These are phyloP conservation scores for Mesoclemmys tuberculata DNA, from an alignment of 2,113 vertebrate species.

Conservation along the genomic window DNA sequence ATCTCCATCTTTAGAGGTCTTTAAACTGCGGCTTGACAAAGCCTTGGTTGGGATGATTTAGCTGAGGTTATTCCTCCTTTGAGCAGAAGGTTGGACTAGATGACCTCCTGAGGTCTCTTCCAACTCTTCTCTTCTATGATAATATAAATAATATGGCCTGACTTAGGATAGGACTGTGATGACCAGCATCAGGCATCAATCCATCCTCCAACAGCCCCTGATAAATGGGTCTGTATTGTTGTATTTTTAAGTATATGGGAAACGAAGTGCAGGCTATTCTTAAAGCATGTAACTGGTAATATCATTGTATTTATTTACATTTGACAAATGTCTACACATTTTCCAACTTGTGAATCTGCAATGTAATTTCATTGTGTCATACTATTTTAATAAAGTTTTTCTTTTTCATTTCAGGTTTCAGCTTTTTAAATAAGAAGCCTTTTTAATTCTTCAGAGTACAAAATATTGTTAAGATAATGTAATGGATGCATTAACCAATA, in stretches of 20 bases:
- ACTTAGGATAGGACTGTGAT: too few species aligned
- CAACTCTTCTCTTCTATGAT: too few species aligned
- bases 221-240: neutral
- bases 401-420: neutral
- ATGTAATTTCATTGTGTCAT: neutral
- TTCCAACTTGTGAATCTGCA: neutral
- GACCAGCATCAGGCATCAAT: too few species aligned
- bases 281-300: neutral
- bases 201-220: neutral
- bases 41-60: too few species aligned
- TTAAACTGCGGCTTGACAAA: too few species aligned
- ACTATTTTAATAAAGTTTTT: neutral
- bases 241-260: neutral
- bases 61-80: too few species aligned
- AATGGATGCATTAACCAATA: too few species aligned
- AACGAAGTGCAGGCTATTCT: neutral
- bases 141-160: too few species aligned
- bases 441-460: neutral
- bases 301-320: neutral
- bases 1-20: too few species aligned
- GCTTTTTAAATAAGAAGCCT: neutral
- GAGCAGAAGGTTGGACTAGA: too few species aligned
- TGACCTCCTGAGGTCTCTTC: too few species aligned
- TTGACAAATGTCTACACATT: neutral
- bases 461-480: neutral